Percentiles rank a stretch among this genome's conserved stretches.
Conservation (phyloP, 2,888 invertebrate species). For the Brassicogethes aeneus region DNA sequence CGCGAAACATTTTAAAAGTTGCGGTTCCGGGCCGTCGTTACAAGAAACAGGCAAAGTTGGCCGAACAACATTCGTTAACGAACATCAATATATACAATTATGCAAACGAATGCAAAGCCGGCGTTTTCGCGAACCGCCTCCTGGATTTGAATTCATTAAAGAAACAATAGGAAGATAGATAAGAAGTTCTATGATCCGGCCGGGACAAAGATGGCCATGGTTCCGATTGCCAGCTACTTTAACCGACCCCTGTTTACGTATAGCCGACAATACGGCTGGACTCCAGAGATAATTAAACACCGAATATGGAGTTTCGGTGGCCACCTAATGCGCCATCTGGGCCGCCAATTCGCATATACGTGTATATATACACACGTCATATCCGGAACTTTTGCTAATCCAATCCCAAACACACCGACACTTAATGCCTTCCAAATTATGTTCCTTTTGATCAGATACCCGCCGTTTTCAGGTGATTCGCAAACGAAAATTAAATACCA, state of each 20-base stretch:
- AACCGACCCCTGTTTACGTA: conserved; percentile 23
- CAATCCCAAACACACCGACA: not conserved
- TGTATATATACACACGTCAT: conserved; percentile 1
- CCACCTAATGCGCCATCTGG: conserved; percentile 14
- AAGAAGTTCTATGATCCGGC: conserved; percentile 34
- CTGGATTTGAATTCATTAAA: conserved; percentile 40
- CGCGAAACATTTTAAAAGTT: not conserved
- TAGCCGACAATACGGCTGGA: conserved; percentile 25
- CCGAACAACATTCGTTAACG: conserved; percentile 38
- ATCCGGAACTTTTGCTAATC: not conserved
- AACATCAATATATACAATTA: conserved; percentile 43
- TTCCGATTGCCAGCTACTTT: conserved; percentile 13
- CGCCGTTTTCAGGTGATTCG: too few species aligned
- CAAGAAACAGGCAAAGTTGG: conserved; percentile 1
- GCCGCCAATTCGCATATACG: conserved; percentile 11
- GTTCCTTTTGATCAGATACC: too few species aligned
- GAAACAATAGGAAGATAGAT: conserved; percentile 39
- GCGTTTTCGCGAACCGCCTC: conserved; percentile 38
- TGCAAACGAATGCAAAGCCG: conserved; percentile 41
- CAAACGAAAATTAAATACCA: too few species aligned
- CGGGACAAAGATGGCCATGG: conserved; percentile 15
- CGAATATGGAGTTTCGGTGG: conserved; percentile 14
- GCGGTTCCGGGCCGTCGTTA: not conserved
- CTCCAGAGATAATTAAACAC: conserved; percentile 23
- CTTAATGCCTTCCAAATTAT: not conserved